Evolutionary conservation across 23 tunicate genomes (phyloP).

Genomic region (Trididemnum nubilum): DNA sequence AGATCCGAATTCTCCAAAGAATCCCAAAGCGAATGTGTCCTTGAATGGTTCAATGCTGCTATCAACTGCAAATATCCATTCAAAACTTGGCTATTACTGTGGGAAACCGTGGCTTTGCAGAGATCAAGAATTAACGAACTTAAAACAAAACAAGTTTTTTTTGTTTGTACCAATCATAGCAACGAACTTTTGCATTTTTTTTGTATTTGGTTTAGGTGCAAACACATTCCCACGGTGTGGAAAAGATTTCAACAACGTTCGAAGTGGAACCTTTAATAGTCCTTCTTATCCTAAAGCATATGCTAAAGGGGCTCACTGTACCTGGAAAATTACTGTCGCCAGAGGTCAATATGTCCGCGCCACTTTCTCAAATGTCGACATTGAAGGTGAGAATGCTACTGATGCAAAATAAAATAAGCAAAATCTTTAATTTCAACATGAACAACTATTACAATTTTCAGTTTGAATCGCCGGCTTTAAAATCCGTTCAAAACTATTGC

Average conservation of each 20-base stretch:
- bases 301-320: slow-evolving; percentile 90
- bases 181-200: not conserved
- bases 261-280: slow-evolving; percentile 70
- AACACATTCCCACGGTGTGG: slow-evolving; percentile 88
- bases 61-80: too few species aligned
- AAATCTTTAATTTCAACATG: too few species aligned
- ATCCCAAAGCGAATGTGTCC: too few species aligned
- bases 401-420: not conserved
- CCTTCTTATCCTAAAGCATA: slow-evolving; percentile 76
- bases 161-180: not conserved
- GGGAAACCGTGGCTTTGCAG: too few species aligned
- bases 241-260: slow-evolving; percentile 54
- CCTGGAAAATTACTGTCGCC: slow-evolving; percentile 84
- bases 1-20: too few species aligned
- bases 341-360: slow-evolving; percentile 55
- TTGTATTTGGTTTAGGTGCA: not conserved
- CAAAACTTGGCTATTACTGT: too few species aligned
- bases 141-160: too few species aligned
- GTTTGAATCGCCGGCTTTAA: too few species aligned
- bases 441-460: too few species aligned
- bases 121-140: too few species aligned
- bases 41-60: too few species aligned
- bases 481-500: too few species aligned
- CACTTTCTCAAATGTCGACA: slow-evolving; percentile 58
- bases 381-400: slow-evolving; percentile 69